phyloP scores from a whole-genome alignment of 1,140 invertebrate genomes.

The Phthorimaea operculella region DNA sequence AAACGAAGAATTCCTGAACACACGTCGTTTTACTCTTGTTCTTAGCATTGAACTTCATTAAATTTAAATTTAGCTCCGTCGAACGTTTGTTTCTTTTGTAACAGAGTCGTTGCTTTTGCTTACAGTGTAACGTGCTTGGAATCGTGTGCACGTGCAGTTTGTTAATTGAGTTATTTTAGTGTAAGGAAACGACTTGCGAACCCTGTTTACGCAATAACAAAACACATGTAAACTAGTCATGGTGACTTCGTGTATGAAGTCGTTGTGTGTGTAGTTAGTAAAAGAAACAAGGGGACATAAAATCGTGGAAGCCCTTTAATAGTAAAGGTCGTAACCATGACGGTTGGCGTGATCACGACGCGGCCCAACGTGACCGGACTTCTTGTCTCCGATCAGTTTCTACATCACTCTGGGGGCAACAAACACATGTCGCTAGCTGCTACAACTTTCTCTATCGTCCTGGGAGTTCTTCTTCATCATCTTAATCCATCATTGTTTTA shows the following conservation, averaged over 20 bases:
- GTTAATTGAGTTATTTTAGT: conserved; percentile 1
- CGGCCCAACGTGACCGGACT: conserved; percentile 30
- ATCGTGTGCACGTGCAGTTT: background rate
- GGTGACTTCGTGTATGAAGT: background rate
- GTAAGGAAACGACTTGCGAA: background rate
- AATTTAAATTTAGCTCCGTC: background rate
- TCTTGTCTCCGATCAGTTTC: conserved; percentile 6
- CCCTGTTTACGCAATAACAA: background rate
- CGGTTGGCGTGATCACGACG: conserved; percentile 26
- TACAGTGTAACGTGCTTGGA: too few relatives aligned
- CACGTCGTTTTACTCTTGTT: too few relatives aligned
- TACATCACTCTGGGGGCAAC: too few relatives aligned
- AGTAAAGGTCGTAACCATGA: conserved; percentile 2
- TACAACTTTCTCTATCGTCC: too few relatives aligned
- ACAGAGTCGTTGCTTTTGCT: background rate
- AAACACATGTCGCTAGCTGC: too few relatives aligned
- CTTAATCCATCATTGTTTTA: too few relatives aligned
- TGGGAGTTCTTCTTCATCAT: too few relatives aligned
- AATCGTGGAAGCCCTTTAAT: conserved; percentile 1
- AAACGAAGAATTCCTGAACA: too few relatives aligned
- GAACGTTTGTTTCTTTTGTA: background rate
- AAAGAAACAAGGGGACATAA: too few relatives aligned
- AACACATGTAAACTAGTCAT: too few relatives aligned
- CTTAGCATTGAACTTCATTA: conserved; percentile 1
- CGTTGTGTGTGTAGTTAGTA: background rate